Conservation (phyloP, 2,888 invertebrate species). For the Lepidocyrtoides sp. region DNA sequence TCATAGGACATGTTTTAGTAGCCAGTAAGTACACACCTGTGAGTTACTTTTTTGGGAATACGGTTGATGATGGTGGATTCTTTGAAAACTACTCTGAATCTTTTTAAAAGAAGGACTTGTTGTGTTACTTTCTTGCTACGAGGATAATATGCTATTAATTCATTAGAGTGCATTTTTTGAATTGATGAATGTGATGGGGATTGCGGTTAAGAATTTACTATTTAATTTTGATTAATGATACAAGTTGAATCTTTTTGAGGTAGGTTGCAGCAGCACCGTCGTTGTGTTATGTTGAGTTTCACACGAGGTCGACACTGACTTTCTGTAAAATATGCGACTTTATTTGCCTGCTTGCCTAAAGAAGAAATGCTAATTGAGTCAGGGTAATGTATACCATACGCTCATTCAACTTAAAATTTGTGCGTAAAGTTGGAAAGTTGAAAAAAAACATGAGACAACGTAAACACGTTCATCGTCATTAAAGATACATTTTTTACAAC, state of each 20-base stretch:
- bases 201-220: background rate
- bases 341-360: background rate
- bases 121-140: background rate
- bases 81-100: background rate
- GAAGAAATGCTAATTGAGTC: constrained; percentile 1
- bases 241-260: background rate
- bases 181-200: background rate
- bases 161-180: background rate
- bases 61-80: background rate
- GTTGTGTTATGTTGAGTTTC: background rate
- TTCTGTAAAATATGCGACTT: background rate
- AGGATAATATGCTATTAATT: background rate
- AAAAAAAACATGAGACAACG: background rate
- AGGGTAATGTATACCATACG: background rate
- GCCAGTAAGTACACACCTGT: background rate
- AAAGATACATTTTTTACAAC: too few relatives aligned
- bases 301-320: constrained; percentile 5
- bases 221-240: background rate
- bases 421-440: background rate
- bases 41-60: background rate
- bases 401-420: background rate
- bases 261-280: too few relatives aligned
- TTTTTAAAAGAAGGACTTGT: background rate
- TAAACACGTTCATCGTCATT: background rate
- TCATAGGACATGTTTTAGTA: background rate